Base-by-base conservation (phyloP, 2,113 vertebrate species). In the Riparia riparia region DNA sequence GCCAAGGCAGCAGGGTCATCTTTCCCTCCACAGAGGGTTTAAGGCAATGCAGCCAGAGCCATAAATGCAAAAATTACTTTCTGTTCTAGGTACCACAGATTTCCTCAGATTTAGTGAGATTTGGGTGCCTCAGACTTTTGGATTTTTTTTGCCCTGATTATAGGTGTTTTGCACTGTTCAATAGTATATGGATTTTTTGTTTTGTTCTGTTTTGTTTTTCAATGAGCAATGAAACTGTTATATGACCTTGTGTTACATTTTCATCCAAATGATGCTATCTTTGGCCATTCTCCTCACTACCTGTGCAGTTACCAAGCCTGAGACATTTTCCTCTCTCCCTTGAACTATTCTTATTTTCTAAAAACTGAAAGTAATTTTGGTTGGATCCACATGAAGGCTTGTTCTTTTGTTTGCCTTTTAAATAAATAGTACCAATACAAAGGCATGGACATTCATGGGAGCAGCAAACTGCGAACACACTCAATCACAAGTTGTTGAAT, bases 401-500 rank as follows among this genome's bases (percentile, higher is more conserved):
- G 32, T 81, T 89, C 69, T 39, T 77, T 87, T 94, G 56, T 85
- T 87, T 88, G 31, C 44, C 47, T 86, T 89, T 37, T 37, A 37
- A 37, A 74, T 37, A 74, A 81, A 81, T 21, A 68, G n/a, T 34
- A 84, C 28, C 17, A 22, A 8, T 74, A 34, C 31, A 92, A 84
- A 87, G 19, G 20, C 57, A 21, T 28, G n/a, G 77, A 57, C 25
- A 8, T 79, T 57, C 73, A 65, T 5, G 15, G 26, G 17, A 89
- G 79, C 42, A 87, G 65, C 28, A 54, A 91, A 82, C 69, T 66
- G 78, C 1, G 4, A 95, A 72, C 34, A 47, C 53, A 56, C 64
- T 93, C 82, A 81, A n/a, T 95, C 83, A 84, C 77, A 76, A 50
- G 47, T 82, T 82, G 44, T 69, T 89, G 65, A 61, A 69, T 82